A percentile compares a stretch with the other conserved stretches of the same genome.
These are phyloP conservation scores for Liodrosophila aerea DNA, from an alignment of 2,888 invertebrate genomes.

Conservation along the genomic window DNA sequence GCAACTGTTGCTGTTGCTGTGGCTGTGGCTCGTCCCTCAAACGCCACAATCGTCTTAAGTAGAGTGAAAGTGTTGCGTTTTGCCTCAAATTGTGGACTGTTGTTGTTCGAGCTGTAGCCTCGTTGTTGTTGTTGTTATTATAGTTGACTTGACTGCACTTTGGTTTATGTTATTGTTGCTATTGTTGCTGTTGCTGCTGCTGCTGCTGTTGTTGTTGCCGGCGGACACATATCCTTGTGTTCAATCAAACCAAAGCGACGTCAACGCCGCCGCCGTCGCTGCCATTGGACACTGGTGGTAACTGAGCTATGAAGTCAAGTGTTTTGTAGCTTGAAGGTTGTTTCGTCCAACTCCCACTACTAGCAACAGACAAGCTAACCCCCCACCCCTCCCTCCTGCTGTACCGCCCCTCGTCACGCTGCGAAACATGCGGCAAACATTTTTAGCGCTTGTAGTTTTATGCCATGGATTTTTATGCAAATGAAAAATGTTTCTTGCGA, in stretches of 20 bases:
- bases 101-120: slow-evolving; percentile 29
- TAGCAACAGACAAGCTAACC: neutral
- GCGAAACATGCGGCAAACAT: slow-evolving; percentile 73
- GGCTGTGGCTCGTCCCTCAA: slow-evolving; percentile 51
- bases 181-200: slow-evolving; percentile 24
- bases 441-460: slow-evolving; percentile 72
- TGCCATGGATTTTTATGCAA: slow-evolving; percentile 76
- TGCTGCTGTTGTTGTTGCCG: slow-evolving; percentile 30
- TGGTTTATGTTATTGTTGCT: slow-evolving; percentile 49
- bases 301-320: slow-evolving; percentile 57
- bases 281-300: too few species aligned
- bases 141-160: slow-evolving; percentile 55
- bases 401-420: slow-evolving; percentile 34
- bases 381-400: neutral
- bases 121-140: slow-evolving; percentile 31
- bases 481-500: slow-evolving; percentile 77
- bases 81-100: slow-evolving; percentile 60
- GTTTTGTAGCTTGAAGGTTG: slow-evolving; percentile 76
- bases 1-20: slow-evolving; percentile 15
- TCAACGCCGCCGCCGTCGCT: slow-evolving; percentile 34
- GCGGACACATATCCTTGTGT: slow-evolving; percentile 66
- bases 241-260: slow-evolving; percentile 64
- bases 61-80: slow-evolving; percentile 77
- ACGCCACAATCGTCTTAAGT: slow-evolving; percentile 69
- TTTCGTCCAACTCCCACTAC: slow-evolving; percentile 68